phyloP scores from a whole-genome alignment of 2,113 vertebrate species.

The Blennius ocellaris region DNA sequence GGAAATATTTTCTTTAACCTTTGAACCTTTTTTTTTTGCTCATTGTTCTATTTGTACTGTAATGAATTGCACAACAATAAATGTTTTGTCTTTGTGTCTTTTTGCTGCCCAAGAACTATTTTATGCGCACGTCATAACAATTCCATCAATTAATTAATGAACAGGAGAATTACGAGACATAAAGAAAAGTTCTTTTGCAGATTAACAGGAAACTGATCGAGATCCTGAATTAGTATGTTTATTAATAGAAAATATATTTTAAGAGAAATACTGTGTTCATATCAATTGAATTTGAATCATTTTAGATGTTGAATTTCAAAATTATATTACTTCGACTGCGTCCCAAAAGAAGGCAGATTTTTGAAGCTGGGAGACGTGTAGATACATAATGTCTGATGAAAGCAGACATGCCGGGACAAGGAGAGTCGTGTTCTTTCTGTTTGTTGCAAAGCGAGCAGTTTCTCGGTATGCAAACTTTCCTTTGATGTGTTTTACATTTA shows the following conservation, averaged over 20 bases:
- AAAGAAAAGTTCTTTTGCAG: no score
- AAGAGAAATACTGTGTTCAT: no score
- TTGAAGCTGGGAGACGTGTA: not conserved
- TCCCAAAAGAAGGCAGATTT: not conserved
- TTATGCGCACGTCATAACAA: not conserved
- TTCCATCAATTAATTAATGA: no score
- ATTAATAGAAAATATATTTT: no score
- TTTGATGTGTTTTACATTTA: not conserved
- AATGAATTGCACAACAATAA: constrained; percentile 79
- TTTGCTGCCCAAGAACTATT: constrained; percentile 11
- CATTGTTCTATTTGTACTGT: constrained; percentile 73
- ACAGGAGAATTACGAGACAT: no score
- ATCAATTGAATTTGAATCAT: no score
- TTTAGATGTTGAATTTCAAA: no score
- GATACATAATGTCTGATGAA: not conserved
- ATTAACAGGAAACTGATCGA: no score
- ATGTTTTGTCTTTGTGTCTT: constrained; percentile 61
- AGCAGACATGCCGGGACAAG: constrained; percentile 11
- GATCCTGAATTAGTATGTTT: no score
- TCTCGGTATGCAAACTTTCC: not conserved
- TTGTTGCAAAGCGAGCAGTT: constrained; percentile 6
- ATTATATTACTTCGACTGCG: not conserved
- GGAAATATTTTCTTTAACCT: constrained; percentile 71
- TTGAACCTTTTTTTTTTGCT: constrained; percentile 55
- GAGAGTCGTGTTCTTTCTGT: not conserved